A percentile compares a stretch with the other conserved stretches of the same genome.
Evolutionary conservation across 2,113 vertebrate genomes (phyloP).

Genomic region (Thinocorus orbignyianus): DNA sequence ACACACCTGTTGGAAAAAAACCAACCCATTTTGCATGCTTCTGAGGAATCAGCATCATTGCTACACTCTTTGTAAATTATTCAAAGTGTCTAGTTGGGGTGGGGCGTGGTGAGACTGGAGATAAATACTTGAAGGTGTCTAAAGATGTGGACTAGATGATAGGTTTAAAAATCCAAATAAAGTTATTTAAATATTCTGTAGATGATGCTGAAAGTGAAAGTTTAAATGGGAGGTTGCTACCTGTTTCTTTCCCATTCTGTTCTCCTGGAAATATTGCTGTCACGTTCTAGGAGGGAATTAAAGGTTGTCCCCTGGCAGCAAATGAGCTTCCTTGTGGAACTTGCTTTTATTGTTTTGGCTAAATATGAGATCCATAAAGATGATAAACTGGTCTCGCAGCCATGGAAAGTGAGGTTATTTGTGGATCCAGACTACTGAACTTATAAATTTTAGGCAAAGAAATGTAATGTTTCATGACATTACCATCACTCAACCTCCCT

Average conservation of each 20-base stretch:
- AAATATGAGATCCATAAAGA: constrained; percentile 15
- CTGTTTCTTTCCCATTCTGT: neutral
- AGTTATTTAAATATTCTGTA: neutral
- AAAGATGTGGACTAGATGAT: neutral
- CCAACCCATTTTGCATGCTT: neutral
- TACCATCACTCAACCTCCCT: neutral
- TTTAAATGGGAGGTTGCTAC: neutral
- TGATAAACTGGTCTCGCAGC: neutral
- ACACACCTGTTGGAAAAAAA: neutral
- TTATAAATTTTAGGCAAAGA: neutral
- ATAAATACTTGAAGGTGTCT: neutral
- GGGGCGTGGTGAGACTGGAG: neutral
- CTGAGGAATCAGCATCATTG: neutral
- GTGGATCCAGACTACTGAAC: neutral
- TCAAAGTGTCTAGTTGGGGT: neutral
- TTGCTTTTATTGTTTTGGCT: neutral
- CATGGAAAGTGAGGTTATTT: neutral
- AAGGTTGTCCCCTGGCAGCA: neutral
- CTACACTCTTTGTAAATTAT: neutral
- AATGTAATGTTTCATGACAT: neutral
- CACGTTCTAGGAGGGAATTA: neutral
- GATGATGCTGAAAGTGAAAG: neutral
- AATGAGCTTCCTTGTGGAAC: neutral
- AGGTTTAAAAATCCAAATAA: neutral
- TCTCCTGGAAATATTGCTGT: neutral